Evolutionary conservation across 2,797 vertebrate species (phyloP).

Genomic region (Calcarius lapponicus): DNA sequence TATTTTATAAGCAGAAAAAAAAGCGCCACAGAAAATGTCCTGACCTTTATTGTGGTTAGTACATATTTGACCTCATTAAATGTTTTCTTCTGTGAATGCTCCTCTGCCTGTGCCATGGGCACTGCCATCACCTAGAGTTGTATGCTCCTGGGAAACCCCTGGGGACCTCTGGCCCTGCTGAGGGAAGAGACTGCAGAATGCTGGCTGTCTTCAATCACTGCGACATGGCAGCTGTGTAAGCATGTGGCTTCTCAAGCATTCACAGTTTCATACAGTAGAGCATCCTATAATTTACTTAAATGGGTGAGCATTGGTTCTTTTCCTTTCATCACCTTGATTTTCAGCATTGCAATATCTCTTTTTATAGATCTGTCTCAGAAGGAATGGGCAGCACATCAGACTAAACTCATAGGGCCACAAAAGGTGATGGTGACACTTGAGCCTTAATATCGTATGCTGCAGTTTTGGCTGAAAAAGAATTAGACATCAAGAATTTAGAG

Average conservation of each 20-base stretch:
- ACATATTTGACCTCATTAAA: background rate
- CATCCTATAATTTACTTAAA: background rate
- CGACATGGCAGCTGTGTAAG: background rate
- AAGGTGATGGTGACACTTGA: background rate
- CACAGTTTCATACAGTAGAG: background rate
- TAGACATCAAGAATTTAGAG: background rate
- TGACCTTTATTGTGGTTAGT: fast-evolving
- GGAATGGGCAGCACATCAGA: background rate
- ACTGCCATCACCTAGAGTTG: background rate
- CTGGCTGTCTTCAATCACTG: background rate
- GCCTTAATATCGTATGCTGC: background rate
- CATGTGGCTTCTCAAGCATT: background rate
- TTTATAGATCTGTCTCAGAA: background rate
- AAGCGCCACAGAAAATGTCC: background rate
- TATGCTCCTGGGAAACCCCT: background rate
- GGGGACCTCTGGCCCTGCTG: fast-evolving
- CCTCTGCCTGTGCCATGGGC: background rate
- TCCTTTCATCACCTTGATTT: background rate
- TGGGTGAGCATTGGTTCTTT: background rate
- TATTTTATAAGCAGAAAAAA: background rate
- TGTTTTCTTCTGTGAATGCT: background rate
- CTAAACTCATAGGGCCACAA: background rate
- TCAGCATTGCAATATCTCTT: background rate
- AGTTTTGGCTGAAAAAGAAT: background rate
- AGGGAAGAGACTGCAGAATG: background rate